Evolutionary conservation across 92 coral and sea anemone genomes (phyloP), one percentile per base, ranked within the genome.

Genomic region (Chrysogorgia sp.): DNA sequence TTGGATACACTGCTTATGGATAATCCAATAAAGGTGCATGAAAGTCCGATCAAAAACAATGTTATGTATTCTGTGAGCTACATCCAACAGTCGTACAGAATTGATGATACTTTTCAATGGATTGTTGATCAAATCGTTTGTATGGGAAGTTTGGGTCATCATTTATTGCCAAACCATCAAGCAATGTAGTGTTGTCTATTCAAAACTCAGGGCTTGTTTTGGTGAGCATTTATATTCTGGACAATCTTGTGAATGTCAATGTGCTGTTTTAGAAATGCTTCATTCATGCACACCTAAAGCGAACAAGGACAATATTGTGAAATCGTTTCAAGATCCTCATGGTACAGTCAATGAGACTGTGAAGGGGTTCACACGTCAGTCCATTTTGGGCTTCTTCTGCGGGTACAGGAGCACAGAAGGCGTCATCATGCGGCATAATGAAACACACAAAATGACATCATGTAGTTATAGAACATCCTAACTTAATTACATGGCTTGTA

Each of bases 341-440:
- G 61, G 72, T 37, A 7, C 15, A 10, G 14, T 89, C 25, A 40
- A 84, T n/a, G n/a, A n/a, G n/a, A n/a, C n/a, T n/a, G 82, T 25
- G 63, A 77, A 49, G 74, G 82, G 12, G 84, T 80, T 0, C 65
- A 80, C 56, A 66, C 64, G 20, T 63, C 84, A 53, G 67, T 80
- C 67, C 84, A 80, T 55, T 80, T 80, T 80, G 84, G 76, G 9
- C 84, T 67, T n/a, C 59, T 77, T n/a, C 48, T 52, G 28, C 65
- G 52, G 29, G 66, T 80, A 23, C 65, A 65, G 62, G 48, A 76
- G 21, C 67, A 48, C 66, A 23, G 60, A 9, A 61, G 63, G 49
- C 74, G 63, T 24, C 61, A 63, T n/a, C n/a, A n/a, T n/a, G n/a
- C n/a, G n/a, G n/a, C n/a, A n/a, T n/a, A n/a, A n/a, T n/a, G n/a